Base-by-base conservation (phyloP, 2,888 invertebrate genomes). In the Tyria jacobaeae region DNA sequence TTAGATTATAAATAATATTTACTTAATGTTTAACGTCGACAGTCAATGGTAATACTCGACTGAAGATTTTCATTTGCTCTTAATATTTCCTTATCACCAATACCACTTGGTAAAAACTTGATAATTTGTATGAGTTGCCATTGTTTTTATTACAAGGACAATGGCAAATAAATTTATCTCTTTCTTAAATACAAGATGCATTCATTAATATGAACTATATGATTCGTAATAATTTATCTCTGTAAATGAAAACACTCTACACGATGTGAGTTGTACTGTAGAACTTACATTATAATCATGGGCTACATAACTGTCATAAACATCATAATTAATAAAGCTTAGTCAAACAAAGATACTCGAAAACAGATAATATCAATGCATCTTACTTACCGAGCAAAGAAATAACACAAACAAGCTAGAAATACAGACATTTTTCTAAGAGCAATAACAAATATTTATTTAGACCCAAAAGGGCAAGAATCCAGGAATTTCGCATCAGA, bases 371-470 rank as follows among this genome's bases (percentile, higher is more conserved):
- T 57, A 49, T 34, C 47, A 53, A 37, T 37, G 37, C 52, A 47
- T 59, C 21, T 17, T 15, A 48, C 48, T 60, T 53, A 60, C 44
- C 24, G 31, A 41, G 48, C 31, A 50, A 34, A 53, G 53, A 27
- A 73, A 75, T 69, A 65, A 70, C 70, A 69, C 53, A 65, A 72
- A 55, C 61, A 73, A 76, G 67, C 62, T 64, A 64, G 64, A 55
- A 35, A 57, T 51, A 48, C 17, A 14, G 27, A 49, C 62, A 73
- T 66, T 73, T 74, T 61, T 76, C 64, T 76, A 47, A 48, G 35
- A 54, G 60, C 53, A 66, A 75, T 76, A 74, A 74, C 65, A 76
- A 66, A 74, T 76, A 73, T 76, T 76, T 74, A 73, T 73, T 73
- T 66, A 65, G 9, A 49, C 67, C 57, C 62, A 56, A 61, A 73